Evolutionary conservation across 2,797 vertebrate species (phyloP), one percentile per base, ranked within the genome.

Genomic region (Cyclopterus lumpus): DNA sequence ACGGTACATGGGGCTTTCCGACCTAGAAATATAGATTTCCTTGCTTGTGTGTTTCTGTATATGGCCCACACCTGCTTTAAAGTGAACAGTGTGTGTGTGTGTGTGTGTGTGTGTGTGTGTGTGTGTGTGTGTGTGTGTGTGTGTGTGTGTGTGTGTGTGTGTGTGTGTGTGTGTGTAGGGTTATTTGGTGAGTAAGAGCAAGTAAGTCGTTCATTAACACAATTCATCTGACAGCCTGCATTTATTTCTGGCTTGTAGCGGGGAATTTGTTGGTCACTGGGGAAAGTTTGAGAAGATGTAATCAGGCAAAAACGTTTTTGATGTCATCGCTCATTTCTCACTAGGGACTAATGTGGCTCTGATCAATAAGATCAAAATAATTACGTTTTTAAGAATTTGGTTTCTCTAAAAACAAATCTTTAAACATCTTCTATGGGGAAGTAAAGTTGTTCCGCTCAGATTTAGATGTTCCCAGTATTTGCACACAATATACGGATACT

Each of bases 241-340:
- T 61, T 71, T 80, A 73, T 82, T 77, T 81, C 32, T 59, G 8
- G 6, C 61, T 72, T 84, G 16, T 71, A 49, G 26, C 42, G 76
- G 88, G 91, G 82, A 85, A 83, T 86, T 93, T 88, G 53, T 84
- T 38, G n/a, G n/a, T 2, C 51, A 22, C 6, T 58, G 67, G 90
- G 91, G 85, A 91, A 88, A 79, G 77, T 91, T 71, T 86, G 15
- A 88, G 32, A 58, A 57, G 46, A 67, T 77, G 48, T 26, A 69
- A 87, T 82, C 75, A 65, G 11, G 10, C 18, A 68, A 58, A 73
- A 53, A 14, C 22, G 22, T 28, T 64, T 73, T 57, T 74, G 30
- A 78, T 65, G 32, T 66, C 54, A 76, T 48, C 63, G 48, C 67
- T 74, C n/a, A 66, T 72, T 54, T 79, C 10, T 60, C 2, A 32